Evolutionary conservation across 1,140 invertebrate species (phyloP).

Genomic region (Drosophila tristis): DNA sequence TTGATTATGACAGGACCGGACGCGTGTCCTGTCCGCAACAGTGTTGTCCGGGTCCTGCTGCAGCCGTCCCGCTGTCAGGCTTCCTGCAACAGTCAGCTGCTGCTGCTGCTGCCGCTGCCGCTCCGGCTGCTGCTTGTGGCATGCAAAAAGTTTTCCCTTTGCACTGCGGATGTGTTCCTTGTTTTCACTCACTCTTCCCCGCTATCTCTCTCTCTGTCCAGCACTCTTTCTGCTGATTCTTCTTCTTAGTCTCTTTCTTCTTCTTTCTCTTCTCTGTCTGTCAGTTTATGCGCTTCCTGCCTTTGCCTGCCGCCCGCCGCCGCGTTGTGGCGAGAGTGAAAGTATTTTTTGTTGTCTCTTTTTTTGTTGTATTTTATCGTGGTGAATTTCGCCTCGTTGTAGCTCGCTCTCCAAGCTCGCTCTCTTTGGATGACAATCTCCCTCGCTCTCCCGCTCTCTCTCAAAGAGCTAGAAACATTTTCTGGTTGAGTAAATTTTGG

Average conservation of each 20-base stretch:
- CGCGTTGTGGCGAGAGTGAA: slow-evolving; percentile 79
- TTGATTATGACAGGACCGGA: slow-evolving; percentile 60
- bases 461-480: slow-evolving; percentile 51
- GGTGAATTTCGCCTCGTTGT: slow-evolving; percentile 38
- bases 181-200: slow-evolving; percentile 46
- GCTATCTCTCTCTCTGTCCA: slow-evolving; percentile 21
- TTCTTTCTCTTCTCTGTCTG: slow-evolving; percentile 46
- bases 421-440: not conserved
- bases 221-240: slow-evolving; percentile 1
- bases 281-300: slow-evolving; percentile 77
- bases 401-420: too few species aligned
- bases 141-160: slow-evolving; percentile 54
- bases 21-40: slow-evolving; percentile 57
- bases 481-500: slow-evolving; percentile 48
- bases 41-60: slow-evolving; percentile 24
- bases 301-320: slow-evolving; percentile 75
- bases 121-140: slow-evolving; percentile 47
- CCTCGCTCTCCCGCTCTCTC: slow-evolving; percentile 8
- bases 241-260: slow-evolving; percentile 3
- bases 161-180: slow-evolving; percentile 48
- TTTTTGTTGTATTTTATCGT: slow-evolving; percentile 43
- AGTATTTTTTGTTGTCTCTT: slow-evolving; percentile 50
- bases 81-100: slow-evolving; percentile 77
- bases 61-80: slow-evolving; percentile 42
- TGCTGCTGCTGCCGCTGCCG: slow-evolving; percentile 42